Conservation (phyloP, 2,113 vertebrate species). For the Echinops telfairi region DNA sequence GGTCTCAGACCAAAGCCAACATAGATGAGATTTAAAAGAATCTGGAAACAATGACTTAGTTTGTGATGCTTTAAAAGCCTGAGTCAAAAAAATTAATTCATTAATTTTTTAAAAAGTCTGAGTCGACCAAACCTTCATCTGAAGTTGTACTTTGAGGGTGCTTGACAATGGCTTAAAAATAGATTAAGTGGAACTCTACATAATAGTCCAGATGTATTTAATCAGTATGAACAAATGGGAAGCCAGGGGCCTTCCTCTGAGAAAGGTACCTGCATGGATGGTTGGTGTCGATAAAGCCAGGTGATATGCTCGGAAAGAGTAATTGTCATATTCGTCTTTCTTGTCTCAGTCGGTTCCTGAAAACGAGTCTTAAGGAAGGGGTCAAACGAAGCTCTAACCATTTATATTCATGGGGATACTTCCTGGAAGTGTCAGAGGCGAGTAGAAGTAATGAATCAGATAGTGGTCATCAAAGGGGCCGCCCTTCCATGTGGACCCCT, state of each 20-base stretch:
- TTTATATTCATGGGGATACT: not conserved
- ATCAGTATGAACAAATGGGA: slow-evolving; percentile 27
- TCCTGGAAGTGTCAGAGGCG: not conserved
- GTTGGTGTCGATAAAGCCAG: not conserved
- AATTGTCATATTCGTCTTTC: not conserved
- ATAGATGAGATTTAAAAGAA: not conserved
- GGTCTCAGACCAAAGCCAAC: not conserved
- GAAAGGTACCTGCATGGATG: not conserved
- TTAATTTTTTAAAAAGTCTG: too few species aligned
- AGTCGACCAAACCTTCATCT: too few species aligned
- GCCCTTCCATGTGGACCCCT: not conserved
- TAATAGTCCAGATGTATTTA: not conserved
- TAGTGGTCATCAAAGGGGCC: not conserved
- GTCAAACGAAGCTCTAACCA: not conserved
- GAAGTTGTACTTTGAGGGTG: too few species aligned
- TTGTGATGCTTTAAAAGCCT: not conserved
- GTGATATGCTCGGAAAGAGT: not conserved
- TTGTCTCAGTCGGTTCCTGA: not conserved
- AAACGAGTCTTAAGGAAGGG: slow-evolving; percentile 13
- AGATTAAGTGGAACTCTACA: slow-evolving; percentile 18
- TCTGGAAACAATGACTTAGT: slow-evolving; percentile 2
- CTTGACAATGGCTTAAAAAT: not conserved
- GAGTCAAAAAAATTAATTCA: too few species aligned
- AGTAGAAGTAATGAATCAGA: not conserved
- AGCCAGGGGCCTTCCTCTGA: not conserved